Base-by-base conservation (phyloP, 2,888 invertebrate genomes). In the Belgica antarctica region DNA sequence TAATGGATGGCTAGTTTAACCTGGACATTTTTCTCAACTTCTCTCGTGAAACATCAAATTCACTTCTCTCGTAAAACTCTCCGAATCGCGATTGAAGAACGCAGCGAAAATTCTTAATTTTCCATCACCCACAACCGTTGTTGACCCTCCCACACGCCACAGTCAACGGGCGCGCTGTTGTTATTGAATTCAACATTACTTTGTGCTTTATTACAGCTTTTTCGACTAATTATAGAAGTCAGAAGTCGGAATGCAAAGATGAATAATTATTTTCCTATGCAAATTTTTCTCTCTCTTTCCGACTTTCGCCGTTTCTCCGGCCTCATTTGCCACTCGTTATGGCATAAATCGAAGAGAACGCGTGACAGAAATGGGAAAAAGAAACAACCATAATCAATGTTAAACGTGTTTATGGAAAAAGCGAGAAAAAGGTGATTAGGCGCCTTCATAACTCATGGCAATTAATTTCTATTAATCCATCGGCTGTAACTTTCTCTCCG, bases 221-320 rank as follows among this genome's bases (percentile, higher is more conserved):
- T 15, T 46, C n/a, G n/a, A 46, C 8, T 46, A 46, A 46, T 46
- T 46, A 46, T n/a, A 46, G 46, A 46, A 46, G 46, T 12, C n/a
- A 46, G 17, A 46, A 46, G 15, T 12, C 8, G 17, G 17, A 46
- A 15, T 5, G 34, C 7, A 31, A 31, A 12, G 17, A 46, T 46
- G 46, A 15, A 4, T 46, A 15, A 46, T 46, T 4, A 46, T 46
- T 46, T 46, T 46, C 12, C 46, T 46, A 46, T 46, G 8, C 46
- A 46, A 46, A 46, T 46, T 46, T 46, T 12, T 31, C n/a, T 31
- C n/a, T n/a, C 34, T 31, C 12, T 31, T 12, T 31, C 12, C 34
- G 34, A 46, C 12, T 7, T n/a, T n/a, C n/a, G n/a, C n/a, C n/a
- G n/a, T n/a, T n/a, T n/a, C n/a, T n/a, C n/a, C n/a, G n/a, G n/a